These are phyloP conservation scores for Diplazon laetatorius DNA, from an alignment of 2,888 invertebrate species.

Conservation along the genomic window DNA sequence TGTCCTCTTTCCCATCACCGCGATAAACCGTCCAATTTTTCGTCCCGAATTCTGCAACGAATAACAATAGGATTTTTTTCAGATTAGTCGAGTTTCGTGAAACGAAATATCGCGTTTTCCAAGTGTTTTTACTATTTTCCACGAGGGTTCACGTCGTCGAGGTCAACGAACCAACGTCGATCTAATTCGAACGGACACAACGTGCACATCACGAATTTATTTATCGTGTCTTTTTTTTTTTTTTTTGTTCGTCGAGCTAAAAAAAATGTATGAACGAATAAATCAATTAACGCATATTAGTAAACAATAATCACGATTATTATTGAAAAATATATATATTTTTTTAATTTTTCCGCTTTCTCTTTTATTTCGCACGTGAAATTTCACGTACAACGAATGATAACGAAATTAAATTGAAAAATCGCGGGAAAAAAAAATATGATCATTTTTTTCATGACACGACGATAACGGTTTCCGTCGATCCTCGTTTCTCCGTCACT, in stretches of 20 bases:
- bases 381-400: no score
- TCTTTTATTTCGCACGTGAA: no score
- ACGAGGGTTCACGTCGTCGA: no score
- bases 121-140: background rate
- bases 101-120: slow-evolving; percentile 26
- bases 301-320: no score
- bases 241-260: no score
- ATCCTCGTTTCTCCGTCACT: slow-evolving; percentile 1
- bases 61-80: slow-evolving; percentile 46
- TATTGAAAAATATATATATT: no score
- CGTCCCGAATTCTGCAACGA: slow-evolving; percentile 52
- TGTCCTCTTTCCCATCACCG: slow-evolving; percentile 48
- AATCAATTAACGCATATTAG: no score
- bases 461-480: no score
- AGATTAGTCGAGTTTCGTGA: slow-evolving; percentile 56
- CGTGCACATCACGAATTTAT: slow-evolving; percentile 9
- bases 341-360: no score
- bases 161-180: slow-evolving; percentile 20
- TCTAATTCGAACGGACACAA: slow-evolving; percentile 23
- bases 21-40: slow-evolving; percentile 58
- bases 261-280: no score
- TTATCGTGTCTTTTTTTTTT: background rate
- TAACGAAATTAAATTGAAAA: no score
- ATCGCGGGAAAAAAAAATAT: slow-evolving; percentile 1
- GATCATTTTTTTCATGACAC: no score